Percentiles rank a stretch among this genome's conserved stretches.
phyloP scores from a whole-genome alignment of 2,888 invertebrate species.

The Cactoblastis cactorum region DNA sequence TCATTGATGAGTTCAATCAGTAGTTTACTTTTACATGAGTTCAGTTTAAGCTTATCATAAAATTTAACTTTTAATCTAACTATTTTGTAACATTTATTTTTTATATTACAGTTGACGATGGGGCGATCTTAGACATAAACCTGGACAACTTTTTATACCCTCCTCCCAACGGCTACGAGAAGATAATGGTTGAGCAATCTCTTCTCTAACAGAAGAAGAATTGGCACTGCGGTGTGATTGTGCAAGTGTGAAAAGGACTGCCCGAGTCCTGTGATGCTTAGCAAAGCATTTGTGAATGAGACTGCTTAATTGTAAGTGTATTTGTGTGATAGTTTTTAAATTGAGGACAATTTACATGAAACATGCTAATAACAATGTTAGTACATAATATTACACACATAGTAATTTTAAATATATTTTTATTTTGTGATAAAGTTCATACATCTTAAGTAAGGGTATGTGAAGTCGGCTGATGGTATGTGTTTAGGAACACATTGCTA shows the following conservation, averaged over 20 bases:
- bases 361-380: background rate
- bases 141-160: conserved; percentile 93
- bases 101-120: conserved; percentile 91
- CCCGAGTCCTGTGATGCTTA: background rate
- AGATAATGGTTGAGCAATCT: conserved; percentile 98
- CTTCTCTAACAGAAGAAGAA: conserved; percentile 84
- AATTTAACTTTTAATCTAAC: too few species aligned
- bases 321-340: conserved; percentile 1
- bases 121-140: conserved; percentile 97
- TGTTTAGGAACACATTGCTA: too few species aligned
- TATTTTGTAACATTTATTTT: conserved; percentile 29
- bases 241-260: background rate
- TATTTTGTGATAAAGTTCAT: too few species aligned
- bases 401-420: too few species aligned
- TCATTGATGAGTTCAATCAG: too few species aligned
- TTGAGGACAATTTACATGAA: background rate
- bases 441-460: too few species aligned
- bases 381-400: too few species aligned
- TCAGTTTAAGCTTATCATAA: too few species aligned
- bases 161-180: conserved; percentile 93
- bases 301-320: conserved; percentile 18
- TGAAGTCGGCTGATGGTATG: too few species aligned
- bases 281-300: conserved; percentile 14
- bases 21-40: too few species aligned
- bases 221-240: conserved; percentile 27